phyloP scores from a whole-genome alignment of 1,140 invertebrate genomes.

The Hestina assimilis region DNA sequence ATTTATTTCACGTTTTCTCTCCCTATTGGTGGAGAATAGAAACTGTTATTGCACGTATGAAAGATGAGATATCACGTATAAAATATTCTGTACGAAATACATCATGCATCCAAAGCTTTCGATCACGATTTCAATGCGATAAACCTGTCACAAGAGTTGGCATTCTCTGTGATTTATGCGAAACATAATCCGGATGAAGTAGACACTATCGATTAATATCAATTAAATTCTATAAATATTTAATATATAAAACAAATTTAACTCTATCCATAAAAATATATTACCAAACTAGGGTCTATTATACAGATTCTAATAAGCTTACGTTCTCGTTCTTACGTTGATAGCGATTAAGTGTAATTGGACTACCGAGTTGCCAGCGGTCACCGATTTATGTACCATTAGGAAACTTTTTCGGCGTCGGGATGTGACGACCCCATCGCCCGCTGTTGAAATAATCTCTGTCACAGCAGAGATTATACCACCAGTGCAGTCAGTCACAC shows the following conservation, averaged over 20 bases:
- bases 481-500: too few species aligned
- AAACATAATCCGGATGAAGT: constrained; percentile 17
- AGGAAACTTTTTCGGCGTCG: too few species aligned
- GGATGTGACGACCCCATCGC: too few species aligned
- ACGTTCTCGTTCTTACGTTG: too few species aligned
- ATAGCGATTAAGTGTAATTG: too few species aligned
- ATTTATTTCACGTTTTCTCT: constrained; percentile 67
- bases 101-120: constrained; percentile 54
- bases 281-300: too few species aligned
- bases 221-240: neutral
- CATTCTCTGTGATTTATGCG: constrained; percentile 41
- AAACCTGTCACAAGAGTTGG: constrained; percentile 40
- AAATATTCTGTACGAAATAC: constrained; percentile 63
- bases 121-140: constrained; percentile 54
- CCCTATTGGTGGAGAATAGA: constrained; percentile 62
- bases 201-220: constrained; percentile 6
- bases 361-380: too few species aligned
- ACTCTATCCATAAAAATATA: too few species aligned
- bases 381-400: too few species aligned
- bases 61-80: constrained; percentile 71
- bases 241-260: neutral
- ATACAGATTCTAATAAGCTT: too few species aligned
- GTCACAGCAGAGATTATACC: too few species aligned
- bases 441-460: too few species aligned
- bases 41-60: constrained; percentile 75